Conservation (phyloP, 2,888 invertebrate species). For the Amphipoea oculea region DNA sequence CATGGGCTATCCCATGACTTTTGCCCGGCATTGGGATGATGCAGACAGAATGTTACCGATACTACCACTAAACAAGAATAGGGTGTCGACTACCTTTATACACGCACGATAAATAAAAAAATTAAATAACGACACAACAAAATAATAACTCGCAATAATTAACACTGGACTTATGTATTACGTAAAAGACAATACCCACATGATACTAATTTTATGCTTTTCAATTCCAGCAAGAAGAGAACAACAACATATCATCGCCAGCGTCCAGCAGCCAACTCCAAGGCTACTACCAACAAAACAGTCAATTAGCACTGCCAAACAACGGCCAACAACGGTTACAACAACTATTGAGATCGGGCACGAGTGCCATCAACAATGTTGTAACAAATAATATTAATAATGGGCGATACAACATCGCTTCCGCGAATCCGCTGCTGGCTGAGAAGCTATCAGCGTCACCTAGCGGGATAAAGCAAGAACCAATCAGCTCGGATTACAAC, state of each 20-base stretch:
- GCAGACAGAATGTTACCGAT: neutral
- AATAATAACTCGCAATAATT: neutral
- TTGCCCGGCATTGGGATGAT: neutral
- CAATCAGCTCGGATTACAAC: slow-evolving; percentile 88
- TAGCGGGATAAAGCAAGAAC: slow-evolving; percentile 90
- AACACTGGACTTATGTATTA: neutral
- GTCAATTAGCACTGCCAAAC: slow-evolving; percentile 82
- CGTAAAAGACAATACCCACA: neutral
- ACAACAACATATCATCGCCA: slow-evolving; percentile 88
- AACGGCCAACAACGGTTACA: slow-evolving; percentile 87
- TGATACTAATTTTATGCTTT: slow-evolving; percentile 12
- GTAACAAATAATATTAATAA: slow-evolving; percentile 88
- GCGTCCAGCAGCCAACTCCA: slow-evolving; percentile 85
- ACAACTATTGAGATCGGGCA: slow-evolving; percentile 86
- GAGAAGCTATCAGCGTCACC: slow-evolving; percentile 95
- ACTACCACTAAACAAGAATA: neutral
- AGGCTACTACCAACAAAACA: slow-evolving; percentile 85
- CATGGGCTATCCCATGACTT: neutral
- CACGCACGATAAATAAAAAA: neutral
- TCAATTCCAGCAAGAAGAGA: slow-evolving; percentile 90
- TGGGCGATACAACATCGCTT: slow-evolving; percentile 94
- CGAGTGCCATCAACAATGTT: slow-evolving; percentile 87
- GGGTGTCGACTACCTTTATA: neutral
- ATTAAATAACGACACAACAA: neutral
- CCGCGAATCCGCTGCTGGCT: slow-evolving; percentile 96